Percentiles rank a stretch among this genome's conserved stretches.
These are phyloP conservation scores for Octomys mimax DNA, from an alignment of 2,797 vertebrate species.

Conservation along the genomic window DNA sequence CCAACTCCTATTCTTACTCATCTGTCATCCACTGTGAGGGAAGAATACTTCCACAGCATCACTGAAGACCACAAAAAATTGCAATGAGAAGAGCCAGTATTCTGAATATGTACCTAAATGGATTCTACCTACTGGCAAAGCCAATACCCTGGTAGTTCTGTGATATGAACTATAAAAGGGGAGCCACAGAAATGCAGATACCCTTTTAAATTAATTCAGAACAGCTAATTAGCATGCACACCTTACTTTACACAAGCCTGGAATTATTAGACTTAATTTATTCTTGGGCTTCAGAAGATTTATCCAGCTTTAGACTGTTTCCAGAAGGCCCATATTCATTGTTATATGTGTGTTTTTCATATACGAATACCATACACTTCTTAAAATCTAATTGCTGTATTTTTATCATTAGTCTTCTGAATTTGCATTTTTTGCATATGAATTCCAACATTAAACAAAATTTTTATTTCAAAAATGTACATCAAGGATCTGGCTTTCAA, in stretches of 20 bases:
- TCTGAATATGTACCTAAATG: not conserved
- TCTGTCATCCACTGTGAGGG: not conserved
- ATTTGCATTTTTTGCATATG: conserved; percentile 13
- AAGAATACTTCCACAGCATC: not conserved
- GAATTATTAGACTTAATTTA: not conserved
- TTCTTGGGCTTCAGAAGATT: conserved; percentile 45
- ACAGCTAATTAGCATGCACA: not conserved
- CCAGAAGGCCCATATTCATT: conserved; percentile 28
- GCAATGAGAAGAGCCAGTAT: not conserved
- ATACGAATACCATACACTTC: conserved; percentile 2
- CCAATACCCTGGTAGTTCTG: not conserved
- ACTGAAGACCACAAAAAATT: not conserved
- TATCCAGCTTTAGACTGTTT: conserved; percentile 53
- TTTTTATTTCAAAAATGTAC: not conserved
- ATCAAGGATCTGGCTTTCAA: conserved; percentile 36
- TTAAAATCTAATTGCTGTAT: conserved; percentile 50
- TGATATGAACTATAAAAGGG: not conserved
- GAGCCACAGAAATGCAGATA: not conserved
- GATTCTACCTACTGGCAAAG: not conserved
- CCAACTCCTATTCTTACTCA: not conserved
- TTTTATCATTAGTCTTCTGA: conserved; percentile 17
- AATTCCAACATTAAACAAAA: not conserved
- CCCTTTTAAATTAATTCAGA: not conserved
- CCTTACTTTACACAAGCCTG: not conserved
- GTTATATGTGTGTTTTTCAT: not conserved